phyloP scores from a whole-genome alignment of 2,888 invertebrate genomes.

The Drosophila parthenogenetica region DNA sequence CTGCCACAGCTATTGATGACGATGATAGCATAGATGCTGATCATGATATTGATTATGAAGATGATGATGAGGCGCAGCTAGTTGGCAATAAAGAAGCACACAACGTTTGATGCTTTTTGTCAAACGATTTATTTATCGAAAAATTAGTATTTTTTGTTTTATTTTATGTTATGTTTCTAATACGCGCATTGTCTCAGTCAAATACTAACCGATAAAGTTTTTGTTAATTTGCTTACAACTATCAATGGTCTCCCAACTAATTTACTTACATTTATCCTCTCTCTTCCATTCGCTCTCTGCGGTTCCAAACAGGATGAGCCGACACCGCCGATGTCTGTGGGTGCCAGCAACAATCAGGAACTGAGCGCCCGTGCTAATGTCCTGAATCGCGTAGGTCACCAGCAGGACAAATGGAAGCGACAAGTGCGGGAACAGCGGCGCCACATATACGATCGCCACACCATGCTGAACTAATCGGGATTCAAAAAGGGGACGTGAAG shows the following conservation, averaged over 20 bases:
- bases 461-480: slow-evolving; percentile 95
- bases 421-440: slow-evolving; percentile 93
- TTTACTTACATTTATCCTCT: slow-evolving; percentile 37
- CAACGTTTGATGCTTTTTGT: slow-evolving; percentile 51
- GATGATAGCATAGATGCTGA: slow-evolving; percentile 17
- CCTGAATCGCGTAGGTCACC: slow-evolving; percentile 96
- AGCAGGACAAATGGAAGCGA: slow-evolving; percentile 98
- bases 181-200: slow-evolving; percentile 13
- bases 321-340: slow-evolving; percentile 86
- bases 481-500: not conserved
- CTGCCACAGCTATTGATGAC: slow-evolving; percentile 38
- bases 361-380: slow-evolving; percentile 92
- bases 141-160: slow-evolving; percentile 62
- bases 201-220: slow-evolving; percentile 13
- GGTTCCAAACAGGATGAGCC: slow-evolving; percentile 86
- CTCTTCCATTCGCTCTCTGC: slow-evolving; percentile 24
- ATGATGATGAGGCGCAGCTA: slow-evolving; percentile 54
- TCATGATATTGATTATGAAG: slow-evolving; percentile 22
- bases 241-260: slow-evolving; percentile 38
- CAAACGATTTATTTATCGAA: slow-evolving; percentile 44
- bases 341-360: slow-evolving; percentile 88
- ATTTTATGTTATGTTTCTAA: slow-evolving; percentile 60
- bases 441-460: slow-evolving; percentile 98
- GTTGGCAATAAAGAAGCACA: slow-evolving; percentile 73
- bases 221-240: slow-evolving; percentile 11